phyloP scores from a whole-genome alignment of 1,140 invertebrate genomes.

The Drosophila fuyamai region DNA sequence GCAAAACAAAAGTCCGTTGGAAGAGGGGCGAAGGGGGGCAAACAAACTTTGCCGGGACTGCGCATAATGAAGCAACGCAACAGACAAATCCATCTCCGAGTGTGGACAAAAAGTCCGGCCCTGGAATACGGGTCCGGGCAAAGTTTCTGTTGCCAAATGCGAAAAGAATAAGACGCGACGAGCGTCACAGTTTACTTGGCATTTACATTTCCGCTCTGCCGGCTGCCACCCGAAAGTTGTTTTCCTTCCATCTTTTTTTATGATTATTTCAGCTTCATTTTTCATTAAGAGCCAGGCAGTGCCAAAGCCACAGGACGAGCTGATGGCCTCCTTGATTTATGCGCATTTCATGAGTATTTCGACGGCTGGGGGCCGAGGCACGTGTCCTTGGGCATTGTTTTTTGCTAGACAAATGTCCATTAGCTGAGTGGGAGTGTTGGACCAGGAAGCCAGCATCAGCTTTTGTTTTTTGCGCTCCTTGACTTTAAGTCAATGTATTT shows the following conservation, averaged over 20 bases:
- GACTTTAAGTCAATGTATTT: neutral
- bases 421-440: constrained; percentile 16
- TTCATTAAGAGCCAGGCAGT: constrained; percentile 67
- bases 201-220: constrained; percentile 64
- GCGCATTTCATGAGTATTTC: constrained; percentile 63
- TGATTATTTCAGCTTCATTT: constrained; percentile 77
- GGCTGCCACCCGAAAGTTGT: constrained; percentile 38
- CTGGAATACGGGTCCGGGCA: constrained; percentile 12
- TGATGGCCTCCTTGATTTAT: constrained; percentile 63
- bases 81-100: constrained; percentile 77
- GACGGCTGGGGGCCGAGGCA: constrained; percentile 19
- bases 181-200: constrained; percentile 70
- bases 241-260: constrained; percentile 54
- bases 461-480: constrained; percentile 9
- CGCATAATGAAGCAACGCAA: constrained; percentile 69
- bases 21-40: neutral
- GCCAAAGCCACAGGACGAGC: constrained; percentile 55
- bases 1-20: constrained; percentile 53
- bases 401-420: constrained; percentile 39
- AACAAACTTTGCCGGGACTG: constrained; percentile 67
- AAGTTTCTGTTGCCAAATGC: constrained; percentile 76
- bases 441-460: neutral
- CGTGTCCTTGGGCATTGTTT: constrained; percentile 57
- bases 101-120: constrained; percentile 62
- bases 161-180: constrained; percentile 64